phyloP scores from a whole-genome alignment of 1,140 invertebrate species.

The Caenorhabditis inopinata region DNA sequence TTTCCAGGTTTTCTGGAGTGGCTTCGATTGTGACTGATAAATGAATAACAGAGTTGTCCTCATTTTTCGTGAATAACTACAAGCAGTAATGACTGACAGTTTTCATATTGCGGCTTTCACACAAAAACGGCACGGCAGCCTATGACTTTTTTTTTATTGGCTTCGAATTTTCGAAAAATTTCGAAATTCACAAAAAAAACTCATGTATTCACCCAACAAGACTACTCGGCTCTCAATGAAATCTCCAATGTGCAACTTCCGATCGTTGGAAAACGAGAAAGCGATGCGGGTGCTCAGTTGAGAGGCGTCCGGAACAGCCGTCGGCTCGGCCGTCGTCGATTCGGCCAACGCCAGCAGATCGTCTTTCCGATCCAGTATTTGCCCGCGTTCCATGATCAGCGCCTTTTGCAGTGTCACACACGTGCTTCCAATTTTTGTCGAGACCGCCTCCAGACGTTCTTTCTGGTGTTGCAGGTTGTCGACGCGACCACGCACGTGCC shows the following conservation, averaged over 20 bases:
- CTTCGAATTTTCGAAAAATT: too few relatives aligned
- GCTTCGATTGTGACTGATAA: too few relatives aligned
- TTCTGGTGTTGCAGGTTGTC: background rate
- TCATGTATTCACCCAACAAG: background rate
- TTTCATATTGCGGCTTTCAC: too few relatives aligned
- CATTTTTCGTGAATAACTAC: too few relatives aligned
- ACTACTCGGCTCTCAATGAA: background rate
- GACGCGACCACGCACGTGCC: background rate
- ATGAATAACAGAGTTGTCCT: too few relatives aligned
- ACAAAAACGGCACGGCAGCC: too few relatives aligned
- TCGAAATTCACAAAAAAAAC: too few relatives aligned
- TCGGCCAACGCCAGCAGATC: background rate
- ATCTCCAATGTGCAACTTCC: constrained; percentile 13
- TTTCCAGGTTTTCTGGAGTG: too few relatives aligned
- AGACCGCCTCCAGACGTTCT: background rate
- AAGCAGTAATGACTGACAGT: too few relatives aligned
- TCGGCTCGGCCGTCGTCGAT: background rate
- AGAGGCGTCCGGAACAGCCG: background rate
- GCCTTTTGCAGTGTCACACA: background rate
- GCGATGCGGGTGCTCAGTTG: background rate
- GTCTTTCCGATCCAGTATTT: background rate
- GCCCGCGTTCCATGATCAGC: background rate
- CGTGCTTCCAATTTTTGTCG: background rate
- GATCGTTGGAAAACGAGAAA: constrained; percentile 1
- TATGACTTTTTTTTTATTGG: too few relatives aligned